phyloP scores from a whole-genome alignment of 2,888 invertebrate species.

The Pegoplata infirma region DNA sequence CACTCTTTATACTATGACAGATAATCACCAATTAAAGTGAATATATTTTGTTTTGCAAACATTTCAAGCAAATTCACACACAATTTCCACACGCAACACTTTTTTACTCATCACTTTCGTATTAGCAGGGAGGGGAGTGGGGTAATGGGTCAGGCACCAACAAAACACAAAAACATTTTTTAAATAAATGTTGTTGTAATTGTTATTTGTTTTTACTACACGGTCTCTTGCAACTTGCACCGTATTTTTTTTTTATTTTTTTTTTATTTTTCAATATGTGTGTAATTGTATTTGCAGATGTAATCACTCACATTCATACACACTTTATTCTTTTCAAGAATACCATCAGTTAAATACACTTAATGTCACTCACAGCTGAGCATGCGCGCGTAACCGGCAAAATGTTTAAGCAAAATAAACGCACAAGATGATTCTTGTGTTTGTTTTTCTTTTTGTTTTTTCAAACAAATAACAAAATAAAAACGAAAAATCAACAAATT shows the following conservation, averaged over 20 bases:
- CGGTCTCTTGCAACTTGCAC: slow-evolving; percentile 20
- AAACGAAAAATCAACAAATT: slow-evolving; percentile 26
- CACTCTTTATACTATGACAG: slow-evolving; percentile 61
- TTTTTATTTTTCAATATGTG: too few species aligned
- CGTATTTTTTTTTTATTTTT: too few species aligned
- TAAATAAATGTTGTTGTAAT: slow-evolving; percentile 52
- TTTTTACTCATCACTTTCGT: slow-evolving; percentile 21
- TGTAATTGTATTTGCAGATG: neutral
- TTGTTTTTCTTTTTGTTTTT: too few species aligned
- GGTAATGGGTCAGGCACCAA: neutral
- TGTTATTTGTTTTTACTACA: slow-evolving; percentile 36
- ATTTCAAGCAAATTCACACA: slow-evolving; percentile 54
- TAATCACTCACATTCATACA: neutral
- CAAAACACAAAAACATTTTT: slow-evolving; percentile 42
- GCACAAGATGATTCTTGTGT: slow-evolving; percentile 10
- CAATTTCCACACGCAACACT: slow-evolving; percentile 56
- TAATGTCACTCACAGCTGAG: slow-evolving; percentile 53
- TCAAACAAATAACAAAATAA: slow-evolving; percentile 39
- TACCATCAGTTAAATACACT: slow-evolving; percentile 24
- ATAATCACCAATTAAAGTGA: slow-evolving; percentile 64
- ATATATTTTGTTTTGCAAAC: slow-evolving; percentile 20
- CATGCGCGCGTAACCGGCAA: slow-evolving; percentile 51
- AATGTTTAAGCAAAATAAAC: slow-evolving; percentile 8
- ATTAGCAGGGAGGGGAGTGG: neutral
- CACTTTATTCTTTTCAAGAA: too few species aligned